Evolutionary conservation across 1,140 invertebrate genomes (phyloP), one percentile per base, ranked within the genome.

Genomic region (Anadara kagoshimensis): DNA sequence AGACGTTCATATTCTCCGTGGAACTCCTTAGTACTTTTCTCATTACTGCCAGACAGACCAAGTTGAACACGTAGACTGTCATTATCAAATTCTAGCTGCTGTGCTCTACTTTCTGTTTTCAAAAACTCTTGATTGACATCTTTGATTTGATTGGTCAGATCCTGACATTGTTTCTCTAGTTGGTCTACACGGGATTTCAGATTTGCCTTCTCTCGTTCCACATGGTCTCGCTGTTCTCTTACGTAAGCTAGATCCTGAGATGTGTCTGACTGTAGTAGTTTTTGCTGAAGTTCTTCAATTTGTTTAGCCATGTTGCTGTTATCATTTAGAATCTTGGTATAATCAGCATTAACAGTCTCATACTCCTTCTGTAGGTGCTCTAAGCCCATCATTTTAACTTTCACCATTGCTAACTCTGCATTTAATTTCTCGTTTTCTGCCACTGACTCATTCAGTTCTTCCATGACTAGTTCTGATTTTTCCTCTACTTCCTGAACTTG

Each of bases 251-350:
- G 36, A 14, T 86, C 77, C 24, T 82, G 67, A 61, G 67, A 29
- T 12, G 63, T 58, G 7, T 59, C 71, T 14, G 78, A 59, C n/a
- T 78, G 64, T 58, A 76, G 74, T 1, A 87, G 66, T 69, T 76
- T 74, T 5, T 67, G 59, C 69, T 86, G 81, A 43, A 88, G 79
- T 47, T 86, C 83, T 72, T 88, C 85, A 41, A 88, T 83, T 69
- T 86, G 83, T 44, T 82, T 81, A 1, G 80, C 83, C 75, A 88
- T 77, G 14, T 64, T 72, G 26, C 76, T 83, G 49, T 88, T 88
- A 51, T 87, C 85, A 49, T 73, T 76, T 12, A 88, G 75, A 8
- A 86, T 71, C 49, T 80, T 80, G 54, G 76, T 80, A 67, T 87
- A 82, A 43, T 86, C 81, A 29, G 81, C 80, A 73, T 78, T 84